Evolutionary conservation across 2,797 vertebrate genomes (phyloP).

Genomic region (Chaetodon trifasciatus): DNA sequence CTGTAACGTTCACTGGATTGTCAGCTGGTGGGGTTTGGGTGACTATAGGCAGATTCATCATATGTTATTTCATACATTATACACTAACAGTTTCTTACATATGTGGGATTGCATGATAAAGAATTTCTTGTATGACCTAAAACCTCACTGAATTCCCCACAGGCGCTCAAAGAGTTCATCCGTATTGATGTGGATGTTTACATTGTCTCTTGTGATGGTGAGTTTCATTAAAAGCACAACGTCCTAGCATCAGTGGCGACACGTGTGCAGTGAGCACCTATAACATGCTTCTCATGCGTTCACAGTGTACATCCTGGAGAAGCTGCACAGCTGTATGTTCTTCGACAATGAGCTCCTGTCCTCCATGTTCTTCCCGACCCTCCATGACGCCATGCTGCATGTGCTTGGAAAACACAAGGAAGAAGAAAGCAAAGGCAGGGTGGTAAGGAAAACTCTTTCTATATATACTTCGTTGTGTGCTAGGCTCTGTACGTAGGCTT

Average conservation of each 20-base stretch:
- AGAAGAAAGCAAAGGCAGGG: fast-evolving
- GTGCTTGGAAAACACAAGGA: constrained; percentile 83
- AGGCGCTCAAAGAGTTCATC: constrained; percentile 92
- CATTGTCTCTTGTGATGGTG: constrained; percentile 90
- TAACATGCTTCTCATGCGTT: not conserved
- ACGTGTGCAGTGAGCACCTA: not conserved
- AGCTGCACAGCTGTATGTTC: constrained; percentile 88
- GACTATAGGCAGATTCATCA: no score
- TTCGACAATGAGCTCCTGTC: constrained; percentile 91
- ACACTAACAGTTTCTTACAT: no score
- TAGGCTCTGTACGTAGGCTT: not conserved
- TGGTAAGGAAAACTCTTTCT: constrained; percentile 30
- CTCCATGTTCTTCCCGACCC: constrained; percentile 91
- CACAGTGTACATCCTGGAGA: constrained; percentile 89
- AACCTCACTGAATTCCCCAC: constrained; percentile 54
- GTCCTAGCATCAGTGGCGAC: not conserved
- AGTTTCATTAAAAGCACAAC: constrained; percentile 67
- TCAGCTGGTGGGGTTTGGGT: no score
- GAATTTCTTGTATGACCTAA: no score
- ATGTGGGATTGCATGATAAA: not conserved
- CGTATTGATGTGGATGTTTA: constrained; percentile 90
- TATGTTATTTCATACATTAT: no score
- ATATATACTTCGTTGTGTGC: not conserved
- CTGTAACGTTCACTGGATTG: no score
- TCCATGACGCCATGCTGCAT: constrained; percentile 91